phyloP scores from a whole-genome alignment of 2,797 vertebrate genomes.

The Cryptoprocta ferox region DNA sequence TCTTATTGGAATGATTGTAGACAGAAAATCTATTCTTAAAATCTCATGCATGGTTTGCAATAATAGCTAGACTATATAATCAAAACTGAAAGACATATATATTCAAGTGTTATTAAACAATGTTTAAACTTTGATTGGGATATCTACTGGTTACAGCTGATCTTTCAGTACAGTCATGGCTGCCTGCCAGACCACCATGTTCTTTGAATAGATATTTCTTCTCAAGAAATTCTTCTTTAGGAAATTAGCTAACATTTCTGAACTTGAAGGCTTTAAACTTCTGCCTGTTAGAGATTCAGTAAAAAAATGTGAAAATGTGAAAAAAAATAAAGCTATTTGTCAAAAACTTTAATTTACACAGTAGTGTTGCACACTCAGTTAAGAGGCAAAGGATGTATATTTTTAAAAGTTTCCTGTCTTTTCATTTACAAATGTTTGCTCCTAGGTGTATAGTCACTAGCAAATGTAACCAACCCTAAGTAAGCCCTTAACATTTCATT shows the following conservation, averaged over 20 bases:
- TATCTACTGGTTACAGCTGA: constrained; percentile 42
- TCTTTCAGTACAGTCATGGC: constrained; percentile 45
- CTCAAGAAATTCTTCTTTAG: constrained; percentile 55
- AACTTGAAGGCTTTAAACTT: constrained; percentile 25
- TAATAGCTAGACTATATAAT: constrained; percentile 27
- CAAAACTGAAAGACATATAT: constrained; percentile 66
- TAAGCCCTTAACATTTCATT: constrained; percentile 24
- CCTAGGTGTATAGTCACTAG: constrained; percentile 28
- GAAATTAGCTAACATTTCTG: constrained; percentile 59
- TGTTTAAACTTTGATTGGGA: constrained; percentile 58
- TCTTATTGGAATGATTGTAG: constrained; percentile 44
- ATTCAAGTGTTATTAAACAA: constrained; percentile 69
- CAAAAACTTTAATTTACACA: constrained; percentile 50
- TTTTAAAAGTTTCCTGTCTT: constrained; percentile 12
- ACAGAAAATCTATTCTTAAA: constrained; percentile 62
- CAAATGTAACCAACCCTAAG: constrained; percentile 48
- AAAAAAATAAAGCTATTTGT: constrained; percentile 50
- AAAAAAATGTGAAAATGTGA: not conserved
- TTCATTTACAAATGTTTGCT: constrained; percentile 59
- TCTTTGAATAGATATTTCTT: constrained; percentile 61
- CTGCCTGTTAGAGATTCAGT: constrained; percentile 4
- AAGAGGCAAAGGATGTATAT: not conserved
- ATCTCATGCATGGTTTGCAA: not conserved
- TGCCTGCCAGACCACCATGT: constrained; percentile 45
- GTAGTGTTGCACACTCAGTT: not conserved